Percentiles rank a stretch among this genome's conserved stretches.
Evolutionary conservation across 2,888 invertebrate species (phyloP).

Genomic region (Netelia fuscicornis): DNA sequence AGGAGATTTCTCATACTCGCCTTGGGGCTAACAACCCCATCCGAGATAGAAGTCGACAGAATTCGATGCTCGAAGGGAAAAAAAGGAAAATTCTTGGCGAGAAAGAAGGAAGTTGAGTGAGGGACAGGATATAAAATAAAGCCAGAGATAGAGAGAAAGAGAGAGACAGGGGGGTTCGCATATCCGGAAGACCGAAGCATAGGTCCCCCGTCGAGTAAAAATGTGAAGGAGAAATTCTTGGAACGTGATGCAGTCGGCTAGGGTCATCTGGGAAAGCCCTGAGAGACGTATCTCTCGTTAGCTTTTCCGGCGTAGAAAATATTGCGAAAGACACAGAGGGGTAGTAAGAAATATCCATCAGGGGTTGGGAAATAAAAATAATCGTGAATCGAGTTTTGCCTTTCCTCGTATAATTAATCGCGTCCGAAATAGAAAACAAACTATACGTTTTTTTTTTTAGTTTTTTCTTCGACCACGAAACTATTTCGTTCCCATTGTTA

Average conservation of each 20-base stretch:
- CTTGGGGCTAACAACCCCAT: neutral
- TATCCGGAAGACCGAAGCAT: neutral
- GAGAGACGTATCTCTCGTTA: constrained; percentile 43
- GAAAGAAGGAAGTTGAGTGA: neutral
- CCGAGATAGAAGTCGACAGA: constrained; percentile 13
- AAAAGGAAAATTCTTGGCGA: neutral
- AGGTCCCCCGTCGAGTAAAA: constrained; percentile 14
- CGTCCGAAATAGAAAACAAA: constrained; percentile 24
- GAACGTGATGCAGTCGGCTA: constrained; percentile 30
- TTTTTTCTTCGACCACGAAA: neutral
- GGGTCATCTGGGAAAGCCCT: constrained; percentile 29
- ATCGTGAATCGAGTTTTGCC: constrained; percentile 34
- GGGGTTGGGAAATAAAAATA: constrained; percentile 1
- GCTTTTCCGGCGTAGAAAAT: constrained; percentile 30
- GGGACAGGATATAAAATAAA: constrained; percentile 3
- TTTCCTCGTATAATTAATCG: constrained; percentile 45
- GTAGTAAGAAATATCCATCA: constrained; percentile 5
- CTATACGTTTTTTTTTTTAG: neutral
- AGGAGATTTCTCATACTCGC: constrained; percentile 32
- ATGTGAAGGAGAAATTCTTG: constrained; percentile 49
- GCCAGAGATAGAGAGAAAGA: neutral
- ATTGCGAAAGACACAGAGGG: constrained; percentile 6
- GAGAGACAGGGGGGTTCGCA: neutral
- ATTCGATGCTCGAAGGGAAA: neutral
- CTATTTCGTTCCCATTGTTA: neutral